A percentile compares a stretch with the other conserved stretches of the same genome.
Conservation (phyloP, 2,888 invertebrate species). For the Melipona bicolor region DNA sequence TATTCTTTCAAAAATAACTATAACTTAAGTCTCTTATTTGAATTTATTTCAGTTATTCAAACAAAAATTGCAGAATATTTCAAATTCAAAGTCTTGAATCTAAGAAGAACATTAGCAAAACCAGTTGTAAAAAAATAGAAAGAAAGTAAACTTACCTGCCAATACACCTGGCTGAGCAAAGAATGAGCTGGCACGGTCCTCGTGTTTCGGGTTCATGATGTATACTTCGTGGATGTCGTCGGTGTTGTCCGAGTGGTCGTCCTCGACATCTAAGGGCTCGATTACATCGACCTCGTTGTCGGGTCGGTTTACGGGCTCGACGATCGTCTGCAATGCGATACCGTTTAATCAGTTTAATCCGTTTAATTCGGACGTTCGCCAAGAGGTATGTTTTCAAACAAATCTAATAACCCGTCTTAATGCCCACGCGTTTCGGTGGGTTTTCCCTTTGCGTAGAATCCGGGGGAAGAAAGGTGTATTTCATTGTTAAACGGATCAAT, state of each 20-base stretch:
- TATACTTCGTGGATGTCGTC: constrained; percentile 87
- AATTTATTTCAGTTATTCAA: not conserved
- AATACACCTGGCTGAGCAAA: constrained; percentile 97
- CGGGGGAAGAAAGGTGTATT: not conserved
- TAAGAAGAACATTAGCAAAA: no score
- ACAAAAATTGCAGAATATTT: not conserved
- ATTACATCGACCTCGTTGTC: constrained; percentile 78
- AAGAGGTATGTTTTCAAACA: constrained; percentile 45
- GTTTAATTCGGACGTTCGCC: constrained; percentile 53
- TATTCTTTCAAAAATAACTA: no score
- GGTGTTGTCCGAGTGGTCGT: constrained; percentile 78
- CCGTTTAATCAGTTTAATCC: constrained; percentile 55
- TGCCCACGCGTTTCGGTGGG: constrained; percentile 11
- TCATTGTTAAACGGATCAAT: constrained; percentile 22
- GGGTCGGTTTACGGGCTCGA: constrained; percentile 78
- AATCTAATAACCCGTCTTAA: constrained; percentile 56
- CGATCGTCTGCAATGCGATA: constrained; percentile 71
- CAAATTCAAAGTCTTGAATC: no score
- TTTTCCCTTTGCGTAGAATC: constrained; percentile 5
- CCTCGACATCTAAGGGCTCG: constrained; percentile 74
- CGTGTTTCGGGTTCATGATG: constrained; percentile 93
- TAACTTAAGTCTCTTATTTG: not conserved
- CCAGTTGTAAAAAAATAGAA: not conserved
- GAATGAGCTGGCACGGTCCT: constrained; percentile 95
- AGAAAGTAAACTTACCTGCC: constrained; percentile 88